These are phyloP conservation scores for Cyprinodon diabolis DNA, from an alignment of 2,797 vertebrate genomes.

Conservation along the genomic window DNA sequence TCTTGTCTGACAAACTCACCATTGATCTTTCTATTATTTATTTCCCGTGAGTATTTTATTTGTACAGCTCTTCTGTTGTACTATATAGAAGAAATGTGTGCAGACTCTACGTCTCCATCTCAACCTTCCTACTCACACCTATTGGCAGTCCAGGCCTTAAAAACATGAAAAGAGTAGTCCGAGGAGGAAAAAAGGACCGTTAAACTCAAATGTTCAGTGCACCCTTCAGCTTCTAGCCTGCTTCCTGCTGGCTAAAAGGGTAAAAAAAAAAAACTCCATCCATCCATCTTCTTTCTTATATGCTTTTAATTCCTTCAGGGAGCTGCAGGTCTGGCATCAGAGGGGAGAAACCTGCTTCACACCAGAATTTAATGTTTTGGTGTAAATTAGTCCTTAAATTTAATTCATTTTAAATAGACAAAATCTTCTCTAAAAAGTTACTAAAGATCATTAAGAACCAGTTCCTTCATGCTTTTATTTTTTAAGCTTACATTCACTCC, in stretches of 20 bases:
- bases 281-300: slow-evolving; percentile 1
- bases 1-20: slow-evolving; percentile 5
- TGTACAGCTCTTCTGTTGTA: slow-evolving; percentile 5
- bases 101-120: background rate
- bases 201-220: background rate
- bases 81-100: slow-evolving; percentile 1
- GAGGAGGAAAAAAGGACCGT: background rate
- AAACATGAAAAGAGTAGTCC: background rate
- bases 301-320: background rate
- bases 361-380: no score
- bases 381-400: background rate
- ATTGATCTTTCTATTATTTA: slow-evolving; percentile 10
- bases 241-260: background rate
- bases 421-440: background rate
- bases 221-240: background rate
- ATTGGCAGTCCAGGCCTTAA: background rate
- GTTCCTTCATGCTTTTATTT: background rate
- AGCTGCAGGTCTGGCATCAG: background rate
- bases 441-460: background rate
- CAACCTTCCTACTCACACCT: background rate
- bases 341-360: background rate
- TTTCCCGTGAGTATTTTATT: slow-evolving; percentile 10
- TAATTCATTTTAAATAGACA: background rate
- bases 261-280: background rate
- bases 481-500: background rate